These are phyloP conservation scores for Drosophila azteca DNA, from an alignment of 1,140 invertebrate species.

Conservation along the genomic window DNA sequence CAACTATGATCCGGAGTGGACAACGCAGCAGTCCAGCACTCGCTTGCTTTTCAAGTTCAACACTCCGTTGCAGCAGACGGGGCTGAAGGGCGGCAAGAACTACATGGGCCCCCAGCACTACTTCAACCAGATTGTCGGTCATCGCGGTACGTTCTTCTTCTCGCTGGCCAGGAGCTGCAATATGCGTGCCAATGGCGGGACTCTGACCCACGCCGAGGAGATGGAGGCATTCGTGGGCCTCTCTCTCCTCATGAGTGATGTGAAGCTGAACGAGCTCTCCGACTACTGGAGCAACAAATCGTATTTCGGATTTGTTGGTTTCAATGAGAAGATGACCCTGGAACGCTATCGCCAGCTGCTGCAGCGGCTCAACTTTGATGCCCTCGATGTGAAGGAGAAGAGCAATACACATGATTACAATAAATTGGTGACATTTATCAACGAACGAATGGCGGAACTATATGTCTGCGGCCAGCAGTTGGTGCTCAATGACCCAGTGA, in stretches of 20 bases:
- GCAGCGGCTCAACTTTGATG: conserved; percentile 51
- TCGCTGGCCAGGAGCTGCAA: conserved; percentile 46
- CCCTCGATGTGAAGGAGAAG: conserved; percentile 2
- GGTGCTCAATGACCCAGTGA: conserved; percentile 62
- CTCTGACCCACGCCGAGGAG: conserved; percentile 46
- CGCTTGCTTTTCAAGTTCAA: conserved; percentile 56
- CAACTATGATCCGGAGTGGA: conserved; percentile 64
- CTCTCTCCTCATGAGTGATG: conserved; percentile 53
- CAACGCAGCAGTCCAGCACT: conserved; percentile 31
- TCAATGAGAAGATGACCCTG: conserved; percentile 46
- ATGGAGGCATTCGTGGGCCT: conserved; percentile 65
- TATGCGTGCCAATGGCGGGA: background rate
- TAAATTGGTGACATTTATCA: conserved; percentile 52
- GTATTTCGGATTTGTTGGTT: conserved; percentile 56
- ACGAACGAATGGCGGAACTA: conserved; percentile 56
- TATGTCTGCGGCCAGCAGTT: conserved; percentile 62
- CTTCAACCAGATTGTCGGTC: conserved; percentile 62
- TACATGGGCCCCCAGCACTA: conserved; percentile 47
- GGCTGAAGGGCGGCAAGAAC: conserved; percentile 38
- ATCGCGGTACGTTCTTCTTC: conserved; percentile 50
- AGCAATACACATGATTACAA: conserved; percentile 12
- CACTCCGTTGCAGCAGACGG: conserved; percentile 31
- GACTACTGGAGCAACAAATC: conserved; percentile 58
- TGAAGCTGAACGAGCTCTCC: conserved; percentile 40
- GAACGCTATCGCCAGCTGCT: conserved; percentile 51